Base-by-base conservation (phyloP, 2,797 vertebrate genomes). In the Eptatretus atami region DNA sequence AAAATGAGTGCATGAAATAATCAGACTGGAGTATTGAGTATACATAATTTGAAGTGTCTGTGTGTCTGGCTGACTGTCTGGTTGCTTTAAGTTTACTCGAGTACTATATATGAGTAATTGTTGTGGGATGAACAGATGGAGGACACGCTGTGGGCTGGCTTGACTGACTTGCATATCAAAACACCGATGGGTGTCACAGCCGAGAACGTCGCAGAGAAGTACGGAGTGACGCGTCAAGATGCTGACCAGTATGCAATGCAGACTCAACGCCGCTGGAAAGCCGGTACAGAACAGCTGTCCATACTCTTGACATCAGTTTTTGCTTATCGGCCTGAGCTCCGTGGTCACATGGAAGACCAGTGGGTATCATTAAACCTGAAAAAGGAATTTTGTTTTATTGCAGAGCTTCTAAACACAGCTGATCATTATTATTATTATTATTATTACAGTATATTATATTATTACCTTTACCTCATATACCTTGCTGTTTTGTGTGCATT, bases 261-360 rank as follows among this genome's bases (percentile, higher is more conserved):
- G 75, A 79, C 83, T 0, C 90, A 98, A 64, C 85, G 93, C 71
- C 79, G 74, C 65, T 98, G 84, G 84, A 95, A 93, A 73, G 78
- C 82, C 61, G 87, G 88, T 98, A 61, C 57, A 61, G 10, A 61
- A n/a, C 24, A n/a, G 57, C 57, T 61, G 15, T n/a, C 10, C 25
- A 25, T 25, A 10, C 57, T 44, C 31, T 4, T 44, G 31, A 44
- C 31, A 8, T 44, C 31, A 44, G 31, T 44, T 5, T 44, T 44
- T 44, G 19, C 31, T 44, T 44, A 44, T 44, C 31, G 6, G 31
- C 31, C 31, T 44, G 31, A 44, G 31, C 31, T 44, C 31, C 4
- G 31, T 44, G 31, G 31, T 44, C 31, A 44, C 31, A 44, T 44
- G 6, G 31, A 44, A 44, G 31, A 44, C 31, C 31, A 44, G 31